Conservation (phyloP, 2,113 vertebrate species). For the Marmota monax region DNA sequence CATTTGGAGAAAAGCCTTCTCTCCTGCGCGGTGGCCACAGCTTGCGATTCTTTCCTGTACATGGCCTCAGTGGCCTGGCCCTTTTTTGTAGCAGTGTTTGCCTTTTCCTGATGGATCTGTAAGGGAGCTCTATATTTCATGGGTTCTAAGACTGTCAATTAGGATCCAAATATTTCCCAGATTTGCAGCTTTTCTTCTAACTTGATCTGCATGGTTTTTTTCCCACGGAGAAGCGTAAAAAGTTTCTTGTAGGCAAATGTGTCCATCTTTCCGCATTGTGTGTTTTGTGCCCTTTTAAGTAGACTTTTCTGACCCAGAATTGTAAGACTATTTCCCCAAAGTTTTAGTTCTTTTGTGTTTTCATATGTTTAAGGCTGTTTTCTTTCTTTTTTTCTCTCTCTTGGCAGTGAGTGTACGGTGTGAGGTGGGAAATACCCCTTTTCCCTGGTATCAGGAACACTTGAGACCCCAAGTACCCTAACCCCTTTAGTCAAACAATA, state of each 20-base stretch:
- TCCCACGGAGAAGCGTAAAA: neutral
- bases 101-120: neutral
- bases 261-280: neutral
- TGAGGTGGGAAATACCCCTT: neutral
- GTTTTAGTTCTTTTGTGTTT: too few species aligned
- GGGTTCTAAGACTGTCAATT: neutral
- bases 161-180: neutral
- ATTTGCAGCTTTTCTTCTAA: neutral
- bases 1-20: too few species aligned
- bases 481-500: neutral
- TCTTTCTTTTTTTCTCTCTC: neutral
- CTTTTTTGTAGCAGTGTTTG: neutral
- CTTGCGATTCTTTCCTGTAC: neutral
- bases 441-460: neutral
- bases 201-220: neutral
- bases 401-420: accelerated
- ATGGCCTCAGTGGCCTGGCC: neutral
- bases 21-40: neutral
- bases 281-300: neutral
- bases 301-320: neutral
- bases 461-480: neutral
- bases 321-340: neutral
- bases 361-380: too few species aligned
- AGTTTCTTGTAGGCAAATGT: neutral
- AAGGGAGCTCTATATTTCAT: neutral